A percentile compares a stretch with the other conserved stretches of the same genome.
Evolutionary conservation across 92 coral and sea anemone species (phyloP).

Genomic region (Paramuricea clavata): DNA sequence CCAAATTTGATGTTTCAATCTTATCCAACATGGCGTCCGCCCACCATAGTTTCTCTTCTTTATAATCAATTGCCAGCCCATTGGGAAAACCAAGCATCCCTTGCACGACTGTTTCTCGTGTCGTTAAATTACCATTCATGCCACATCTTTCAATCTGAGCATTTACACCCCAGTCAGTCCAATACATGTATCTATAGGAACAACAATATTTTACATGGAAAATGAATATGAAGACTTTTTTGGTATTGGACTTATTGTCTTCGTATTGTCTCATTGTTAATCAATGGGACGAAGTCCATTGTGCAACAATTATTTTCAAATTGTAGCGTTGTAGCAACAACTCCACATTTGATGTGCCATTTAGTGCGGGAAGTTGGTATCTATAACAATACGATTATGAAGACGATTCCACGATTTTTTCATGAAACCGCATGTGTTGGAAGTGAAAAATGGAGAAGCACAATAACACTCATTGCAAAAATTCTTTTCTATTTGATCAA

Average conservation of each 20-base stretch:
- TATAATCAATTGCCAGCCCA: conserved; percentile 82
- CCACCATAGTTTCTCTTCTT: conserved; percentile 74
- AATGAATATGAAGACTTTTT: neutral
- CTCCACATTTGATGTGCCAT: too few relatives aligned
- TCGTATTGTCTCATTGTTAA: too few relatives aligned
- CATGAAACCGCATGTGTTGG: too few relatives aligned
- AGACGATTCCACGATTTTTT: too few relatives aligned
- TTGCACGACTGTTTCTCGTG: conserved; percentile 76
- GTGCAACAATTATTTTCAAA: too few relatives aligned
- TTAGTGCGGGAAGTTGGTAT: too few relatives aligned
- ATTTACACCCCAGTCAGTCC: conserved; percentile 94
- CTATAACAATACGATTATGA: too few relatives aligned
- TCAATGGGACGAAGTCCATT: too few relatives aligned
- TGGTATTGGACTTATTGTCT: neutral
- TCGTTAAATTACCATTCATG: conserved; percentile 77
- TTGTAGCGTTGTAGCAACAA: too few relatives aligned
- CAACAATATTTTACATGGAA: neutral
- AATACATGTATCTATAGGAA: conserved; percentile 76
- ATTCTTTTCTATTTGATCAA: too few relatives aligned
- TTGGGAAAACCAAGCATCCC: conserved; percentile 84
- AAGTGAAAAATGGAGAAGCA: too few relatives aligned
- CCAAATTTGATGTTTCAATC: conserved; percentile 80
- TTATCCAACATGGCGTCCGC: conserved; percentile 92
- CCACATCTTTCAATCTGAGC: conserved; percentile 88
- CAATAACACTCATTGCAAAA: too few relatives aligned